These are phyloP conservation scores for Microtus pennsylvanicus DNA, from an alignment of 2,113 vertebrate genomes.

Conservation along the genomic window DNA sequence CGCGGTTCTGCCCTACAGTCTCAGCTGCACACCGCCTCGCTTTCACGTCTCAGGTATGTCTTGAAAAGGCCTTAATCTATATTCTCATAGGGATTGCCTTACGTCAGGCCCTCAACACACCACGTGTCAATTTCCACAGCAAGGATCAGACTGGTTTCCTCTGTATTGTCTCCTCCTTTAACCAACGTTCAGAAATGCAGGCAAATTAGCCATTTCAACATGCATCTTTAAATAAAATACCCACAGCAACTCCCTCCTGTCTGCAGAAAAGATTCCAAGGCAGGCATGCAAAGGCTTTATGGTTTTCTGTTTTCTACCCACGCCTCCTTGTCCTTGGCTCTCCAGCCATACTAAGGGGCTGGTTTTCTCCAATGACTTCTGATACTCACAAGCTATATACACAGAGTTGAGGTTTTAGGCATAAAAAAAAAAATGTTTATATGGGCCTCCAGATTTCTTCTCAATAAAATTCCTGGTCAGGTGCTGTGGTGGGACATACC, in stretches of 20 bases:
- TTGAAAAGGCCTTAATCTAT: slow-evolving; percentile 1
- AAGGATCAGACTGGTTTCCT: not conserved
- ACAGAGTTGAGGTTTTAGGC: not conserved
- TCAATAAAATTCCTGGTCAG: slow-evolving; percentile 4
- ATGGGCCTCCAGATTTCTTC: not conserved
- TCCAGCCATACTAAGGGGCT: not conserved
- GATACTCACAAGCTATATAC: not conserved
- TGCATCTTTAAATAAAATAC: not conserved
- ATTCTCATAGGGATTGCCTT: not conserved
- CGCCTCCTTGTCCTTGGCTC: not conserved
- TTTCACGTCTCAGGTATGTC: not conserved
- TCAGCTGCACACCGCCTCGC: not conserved
- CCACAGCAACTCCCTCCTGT: not conserved
- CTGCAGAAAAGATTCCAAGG: not conserved
- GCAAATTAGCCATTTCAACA: slow-evolving; percentile 27
- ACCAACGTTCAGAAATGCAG: slow-evolving; percentile 6
- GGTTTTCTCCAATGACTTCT: not conserved
- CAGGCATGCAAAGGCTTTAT: not conserved
- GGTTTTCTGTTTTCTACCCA: not conserved
- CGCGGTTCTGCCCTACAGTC: not conserved
- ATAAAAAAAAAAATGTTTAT: not conserved
- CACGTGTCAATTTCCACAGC: not conserved
- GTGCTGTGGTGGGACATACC: too few species aligned
- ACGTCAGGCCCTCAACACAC: not conserved
- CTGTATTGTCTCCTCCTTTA: slow-evolving; percentile 18